Evolutionary conservation across 2,888 invertebrate genomes (phyloP), one percentile per base, ranked within the genome.

Genomic region (Bembecia ichneumoniformis): DNA sequence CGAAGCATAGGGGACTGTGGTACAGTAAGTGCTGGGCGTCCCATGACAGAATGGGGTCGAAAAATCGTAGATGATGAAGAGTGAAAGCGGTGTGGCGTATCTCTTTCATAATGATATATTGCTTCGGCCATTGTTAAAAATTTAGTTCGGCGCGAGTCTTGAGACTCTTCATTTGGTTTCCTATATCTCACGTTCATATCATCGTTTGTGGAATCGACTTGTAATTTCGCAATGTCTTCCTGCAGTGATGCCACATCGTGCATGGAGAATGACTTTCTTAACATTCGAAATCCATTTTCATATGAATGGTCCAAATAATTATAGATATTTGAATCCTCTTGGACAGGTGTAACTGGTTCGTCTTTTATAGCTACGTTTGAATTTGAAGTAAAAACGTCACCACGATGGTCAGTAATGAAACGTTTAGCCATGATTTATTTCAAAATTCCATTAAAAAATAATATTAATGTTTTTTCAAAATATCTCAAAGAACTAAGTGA

Each of bases 81-180:
- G 58, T 74, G 87, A 55, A 90, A 91, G 28, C 91, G 79, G 10
- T 88, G 88, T 3, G 91, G 91, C 3, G 91, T 91, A 58, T 88
- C 88, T 51, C 76, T 86, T 55, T 90, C 87, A 64, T 81, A 90
- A 52, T 88, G 88, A 52, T 83, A 83, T 49, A 91, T 77, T 49
- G 87, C 82, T 66, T 91, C 90, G 5, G 91, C 91, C 82, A 90
- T 80, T 1, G 90, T 88, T n/a, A 89, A 82, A 64, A 88, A 91
- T 58, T 83, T 88, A 1, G 67, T 77, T 66, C 58, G 76, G 0
- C 80, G 77, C n/a, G 74, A 54, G 36, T 77, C 75, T 20, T 68
- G 62, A 10, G 64, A 61, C n/a, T 60, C 64, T 5, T 51, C 49
- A 11, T 64, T 64, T 40, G 66, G 67, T 36, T 66, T 68, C 35